These are phyloP conservation scores for Crematogaster levior DNA, from an alignment of 2,888 invertebrate genomes.

Conservation along the genomic window DNA sequence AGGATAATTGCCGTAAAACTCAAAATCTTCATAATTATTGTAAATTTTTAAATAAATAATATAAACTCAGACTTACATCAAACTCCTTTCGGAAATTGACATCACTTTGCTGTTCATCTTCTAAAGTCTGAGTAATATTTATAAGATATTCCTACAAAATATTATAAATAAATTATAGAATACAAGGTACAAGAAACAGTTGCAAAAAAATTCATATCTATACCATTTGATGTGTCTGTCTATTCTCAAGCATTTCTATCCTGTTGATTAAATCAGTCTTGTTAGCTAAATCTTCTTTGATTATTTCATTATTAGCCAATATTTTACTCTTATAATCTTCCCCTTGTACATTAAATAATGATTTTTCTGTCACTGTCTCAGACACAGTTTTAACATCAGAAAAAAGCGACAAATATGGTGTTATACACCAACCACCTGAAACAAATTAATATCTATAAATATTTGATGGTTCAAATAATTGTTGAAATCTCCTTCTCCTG, in stretches of 20 bases:
- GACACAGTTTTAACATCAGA: constrained; percentile 12
- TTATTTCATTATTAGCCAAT: constrained; percentile 62
- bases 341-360: constrained; percentile 22
- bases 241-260: constrained; percentile 76
- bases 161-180: constrained; percentile 15
- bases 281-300: constrained; percentile 54
- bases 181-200: not conserved
- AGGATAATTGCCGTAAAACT: not conserved
- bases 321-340: constrained; percentile 10
- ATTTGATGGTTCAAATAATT: not conserved
- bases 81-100: constrained; percentile 70
- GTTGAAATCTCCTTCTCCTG: constrained; percentile 71
- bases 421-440: constrained; percentile 78
- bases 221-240: constrained; percentile 68
- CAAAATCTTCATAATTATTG: not conserved
- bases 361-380: not conserved
- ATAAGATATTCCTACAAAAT: constrained; percentile 72
- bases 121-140: constrained; percentile 70
- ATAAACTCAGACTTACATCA: constrained; percentile 68
- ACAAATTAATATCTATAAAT: constrained; percentile 48
- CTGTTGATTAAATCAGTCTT: constrained; percentile 73
- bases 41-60: constrained; percentile 23
- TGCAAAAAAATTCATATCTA: constrained; percentile 40
- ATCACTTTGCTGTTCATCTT: constrained; percentile 66
- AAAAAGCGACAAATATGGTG: constrained; percentile 61